Base-by-base conservation (phyloP, 2,113 vertebrate species). In the Hippoglossus stenolepis region DNA sequence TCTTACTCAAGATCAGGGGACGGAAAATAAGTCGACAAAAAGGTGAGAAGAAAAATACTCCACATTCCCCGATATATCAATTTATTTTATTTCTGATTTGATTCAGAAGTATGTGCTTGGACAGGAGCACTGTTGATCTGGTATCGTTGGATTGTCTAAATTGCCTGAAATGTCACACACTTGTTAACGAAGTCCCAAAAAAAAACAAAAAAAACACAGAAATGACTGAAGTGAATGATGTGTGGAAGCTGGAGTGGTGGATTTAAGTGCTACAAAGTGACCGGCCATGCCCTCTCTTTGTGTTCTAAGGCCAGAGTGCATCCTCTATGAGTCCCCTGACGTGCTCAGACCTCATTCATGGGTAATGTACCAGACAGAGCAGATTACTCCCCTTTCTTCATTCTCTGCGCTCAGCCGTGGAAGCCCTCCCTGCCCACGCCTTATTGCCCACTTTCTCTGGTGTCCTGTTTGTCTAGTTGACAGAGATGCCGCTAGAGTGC, bases 281-380 rank as follows among this genome's bases (percentile, higher is more conserved):
- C 79, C 79, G 77, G 70, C 81, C 86, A 47, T 75, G 83, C 59
- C 83, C 67, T 82, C 62, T 79, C 76, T 90, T 90, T 92, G 91
- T 90, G 57, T 89, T 77, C 66, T 54, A 47, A 70, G 84, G 79
- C 77, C 89, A 85, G 80, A 87, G 89, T 90, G 82, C 89, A 92
- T 90, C 82, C 80, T 91, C 75, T 84, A 80, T 63, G 80, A 89
- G 89, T 86, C 87, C 77, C 72, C 74, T 38, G 61, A 90, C 72
- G 70, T 79, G 72, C 87, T 86, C 65, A 75, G 77, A 70, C 72
- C 71, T 90, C 91, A 93, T 92, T 93, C 93, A 92, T 73, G 78
- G 87, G 73, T 91, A 93, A 92, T 92, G 86, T 91, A 91, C 75
- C 91, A 93, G 89, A 92, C 87, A 90, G 83, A 91, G 82, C 66